These are phyloP conservation scores for Rapana venosa DNA, from an alignment of 2,888 invertebrate genomes.

Conservation along the genomic window DNA sequence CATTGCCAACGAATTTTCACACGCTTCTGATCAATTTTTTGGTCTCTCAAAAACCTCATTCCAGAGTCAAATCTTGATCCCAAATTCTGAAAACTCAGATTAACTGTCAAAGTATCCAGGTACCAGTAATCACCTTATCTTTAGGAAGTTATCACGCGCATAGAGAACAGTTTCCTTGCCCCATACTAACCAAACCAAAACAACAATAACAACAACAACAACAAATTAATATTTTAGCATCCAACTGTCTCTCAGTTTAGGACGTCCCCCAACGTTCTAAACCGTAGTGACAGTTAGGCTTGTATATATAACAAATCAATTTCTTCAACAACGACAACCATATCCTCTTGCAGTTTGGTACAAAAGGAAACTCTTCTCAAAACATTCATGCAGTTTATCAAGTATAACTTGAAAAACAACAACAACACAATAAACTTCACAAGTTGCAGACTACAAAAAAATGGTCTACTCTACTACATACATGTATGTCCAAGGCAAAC, in stretches of 20 bases:
- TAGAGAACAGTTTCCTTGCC: no score
- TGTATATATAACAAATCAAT: not conserved
- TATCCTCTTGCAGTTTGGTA: not conserved
- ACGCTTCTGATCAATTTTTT: no score
- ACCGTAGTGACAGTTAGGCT: not conserved
- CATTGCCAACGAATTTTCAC: no score
- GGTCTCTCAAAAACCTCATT: no score
- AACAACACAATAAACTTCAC: not conserved
- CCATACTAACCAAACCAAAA: no score
- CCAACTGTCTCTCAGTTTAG: not conserved
- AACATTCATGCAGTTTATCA: not conserved
- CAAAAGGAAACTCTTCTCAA: not conserved
- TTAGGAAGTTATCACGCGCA: no score
- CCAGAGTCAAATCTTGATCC: no score
- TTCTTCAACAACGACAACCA: not conserved
- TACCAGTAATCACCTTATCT: no score
- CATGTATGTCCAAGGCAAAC: not conserved
- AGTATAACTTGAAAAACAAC: not conserved
- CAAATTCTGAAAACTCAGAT: no score
- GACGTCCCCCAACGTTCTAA: not conserved
- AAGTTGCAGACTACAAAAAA: not conserved
- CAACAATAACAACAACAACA: no score
- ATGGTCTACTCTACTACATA: slow-evolving; percentile 17
- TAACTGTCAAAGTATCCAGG: no score
- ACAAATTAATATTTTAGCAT: not conserved